A percentile compares a stretch with the other conserved stretches of the same genome.
Conservation (phyloP, 2,888 invertebrate genomes). For the Luperina testacea region DNA sequence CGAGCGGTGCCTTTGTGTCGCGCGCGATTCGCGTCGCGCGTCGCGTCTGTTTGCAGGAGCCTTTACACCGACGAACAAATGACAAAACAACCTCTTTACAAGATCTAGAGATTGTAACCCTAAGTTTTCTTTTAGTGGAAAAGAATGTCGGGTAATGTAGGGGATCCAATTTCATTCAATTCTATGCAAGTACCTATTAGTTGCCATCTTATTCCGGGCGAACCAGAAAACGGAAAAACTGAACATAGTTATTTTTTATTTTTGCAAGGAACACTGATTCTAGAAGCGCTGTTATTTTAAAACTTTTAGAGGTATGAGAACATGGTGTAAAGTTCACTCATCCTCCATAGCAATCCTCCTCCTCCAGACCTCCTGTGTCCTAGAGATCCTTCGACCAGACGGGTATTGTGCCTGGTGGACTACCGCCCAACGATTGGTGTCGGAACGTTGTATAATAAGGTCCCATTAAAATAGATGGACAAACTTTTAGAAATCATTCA, state of each 20-base stretch:
- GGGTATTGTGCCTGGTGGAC: not conserved
- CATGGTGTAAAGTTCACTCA: not conserved
- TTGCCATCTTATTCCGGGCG: conserved; percentile 18
- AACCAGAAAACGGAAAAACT: conserved; percentile 2
- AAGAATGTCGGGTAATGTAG: conserved; percentile 27
- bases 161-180: conserved; percentile 45
- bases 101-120: conserved; percentile 35
- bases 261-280: not conserved
- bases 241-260: conserved; percentile 13
- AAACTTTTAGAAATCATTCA: too few relatives aligned
- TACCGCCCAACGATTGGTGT: not conserved
- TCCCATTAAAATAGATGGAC: too few relatives aligned
- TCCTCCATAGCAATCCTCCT: not conserved
- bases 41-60: too few relatives aligned
- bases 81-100: conserved; percentile 16
- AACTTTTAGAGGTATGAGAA: not conserved
- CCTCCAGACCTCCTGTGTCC: too few relatives aligned
- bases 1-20: too few relatives aligned
- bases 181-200: conserved; percentile 45
- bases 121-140: conserved; percentile 32
- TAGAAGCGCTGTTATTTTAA: not conserved
- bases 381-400: not conserved
- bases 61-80: conserved; percentile 16
- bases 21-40: too few relatives aligned
- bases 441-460: too few relatives aligned